A percentile compares a stretch with the other conserved stretches of the same genome.
Conservation (phyloP, 2,113 vertebrate genomes). For the Anoura caudifer region DNA sequence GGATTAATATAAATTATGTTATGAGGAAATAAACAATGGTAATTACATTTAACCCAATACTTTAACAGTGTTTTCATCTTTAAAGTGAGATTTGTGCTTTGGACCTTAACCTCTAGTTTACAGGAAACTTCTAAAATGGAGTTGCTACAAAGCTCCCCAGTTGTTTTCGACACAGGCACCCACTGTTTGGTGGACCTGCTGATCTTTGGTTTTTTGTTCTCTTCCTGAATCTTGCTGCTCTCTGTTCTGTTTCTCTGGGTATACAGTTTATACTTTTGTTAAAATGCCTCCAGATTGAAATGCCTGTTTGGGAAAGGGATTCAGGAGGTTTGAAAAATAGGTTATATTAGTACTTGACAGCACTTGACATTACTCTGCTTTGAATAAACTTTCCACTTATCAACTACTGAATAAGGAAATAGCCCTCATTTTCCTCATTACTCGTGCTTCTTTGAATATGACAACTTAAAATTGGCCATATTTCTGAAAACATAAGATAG, state of each 20-base stretch:
- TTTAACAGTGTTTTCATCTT: not conserved
- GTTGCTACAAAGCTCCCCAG: not conserved
- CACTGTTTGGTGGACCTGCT: not conserved
- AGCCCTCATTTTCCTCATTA: not conserved
- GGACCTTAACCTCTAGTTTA: not conserved
- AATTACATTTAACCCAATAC: not conserved
- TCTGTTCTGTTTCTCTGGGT: not conserved
- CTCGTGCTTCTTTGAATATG: not conserved
- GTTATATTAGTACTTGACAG: not conserved
- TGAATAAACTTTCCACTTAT: not conserved
- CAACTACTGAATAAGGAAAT: not conserved
- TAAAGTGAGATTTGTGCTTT: not conserved
- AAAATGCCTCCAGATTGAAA: slow-evolving; percentile 29
- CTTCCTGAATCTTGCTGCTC: not conserved
- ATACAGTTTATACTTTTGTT: not conserved
- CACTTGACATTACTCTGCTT: not conserved
- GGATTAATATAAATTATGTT: not conserved
- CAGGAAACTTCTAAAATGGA: not conserved
- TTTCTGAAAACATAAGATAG: not conserved
- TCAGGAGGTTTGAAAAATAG: not conserved
- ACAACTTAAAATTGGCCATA: not conserved
- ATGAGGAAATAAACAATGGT: not conserved
- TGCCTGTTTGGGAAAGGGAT: not conserved
- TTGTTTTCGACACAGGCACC: not conserved
- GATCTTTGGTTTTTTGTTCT: slow-evolving; percentile 23